These are phyloP conservation scores for Steinernema hermaphroditum DNA, from an alignment of 2,888 invertebrate genomes.

Conservation along the genomic window DNA sequence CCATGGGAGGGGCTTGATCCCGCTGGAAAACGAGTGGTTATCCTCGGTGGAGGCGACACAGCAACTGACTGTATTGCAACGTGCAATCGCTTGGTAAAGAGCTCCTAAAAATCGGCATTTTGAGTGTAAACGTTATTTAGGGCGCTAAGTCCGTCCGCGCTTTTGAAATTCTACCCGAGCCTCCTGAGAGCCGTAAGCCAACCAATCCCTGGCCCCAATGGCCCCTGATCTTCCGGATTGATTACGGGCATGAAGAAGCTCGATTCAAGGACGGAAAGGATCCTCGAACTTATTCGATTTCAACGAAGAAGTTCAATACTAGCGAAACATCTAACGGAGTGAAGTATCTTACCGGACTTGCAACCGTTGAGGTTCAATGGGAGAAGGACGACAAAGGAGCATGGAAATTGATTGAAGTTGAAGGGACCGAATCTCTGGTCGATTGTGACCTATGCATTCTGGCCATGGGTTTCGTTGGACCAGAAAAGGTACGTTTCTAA, in stretches of 20 bases:
- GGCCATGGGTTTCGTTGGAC: conserved; percentile 87
- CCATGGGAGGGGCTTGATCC: conserved; percentile 75
- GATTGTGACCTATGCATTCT: conserved; percentile 85
- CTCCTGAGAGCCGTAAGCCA: conserved; percentile 77
- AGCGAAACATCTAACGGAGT: conserved; percentile 54
- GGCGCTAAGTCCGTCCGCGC: conserved; percentile 89
- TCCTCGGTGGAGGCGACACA: conserved; percentile 85
- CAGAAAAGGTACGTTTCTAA: conserved; percentile 53
- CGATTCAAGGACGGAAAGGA: conserved; percentile 79
- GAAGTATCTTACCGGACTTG: conserved; percentile 77
- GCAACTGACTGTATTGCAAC: conserved; percentile 98
- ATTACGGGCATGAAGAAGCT: conserved; percentile 98
- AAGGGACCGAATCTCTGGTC: conserved; percentile 77
- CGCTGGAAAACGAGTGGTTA: conserved; percentile 88
- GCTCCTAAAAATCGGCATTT: too few species aligned
- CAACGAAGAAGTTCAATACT: conserved; percentile 75
- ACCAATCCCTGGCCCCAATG: conserved; percentile 98
- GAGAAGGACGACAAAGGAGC: conserved; percentile 82
- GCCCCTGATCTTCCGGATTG: conserved; percentile 92
- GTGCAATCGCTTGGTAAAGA: conserved; percentile 77
- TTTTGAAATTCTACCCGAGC: conserved; percentile 94
- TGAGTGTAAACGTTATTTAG: conserved; percentile 69
- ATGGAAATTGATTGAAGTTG: conserved; percentile 88
- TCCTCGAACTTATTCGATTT: conserved; percentile 87
- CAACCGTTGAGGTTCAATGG: conserved; percentile 89